These are phyloP conservation scores for Drosophila robusta DNA, from an alignment of 2,888 invertebrate genomes.

Conservation along the genomic window DNA sequence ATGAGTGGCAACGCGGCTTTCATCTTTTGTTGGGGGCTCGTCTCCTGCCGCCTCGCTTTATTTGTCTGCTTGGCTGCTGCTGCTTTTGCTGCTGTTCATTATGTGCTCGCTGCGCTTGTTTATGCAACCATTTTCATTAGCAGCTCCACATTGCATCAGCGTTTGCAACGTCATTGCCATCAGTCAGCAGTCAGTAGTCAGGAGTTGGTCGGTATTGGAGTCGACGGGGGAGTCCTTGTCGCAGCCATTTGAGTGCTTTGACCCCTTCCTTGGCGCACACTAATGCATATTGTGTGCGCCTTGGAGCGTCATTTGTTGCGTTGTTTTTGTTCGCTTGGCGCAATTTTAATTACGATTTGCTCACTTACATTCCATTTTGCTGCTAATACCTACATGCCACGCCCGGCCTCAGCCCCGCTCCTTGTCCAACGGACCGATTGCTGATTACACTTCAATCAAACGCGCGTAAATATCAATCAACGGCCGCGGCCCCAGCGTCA, in stretches of 20 bases:
- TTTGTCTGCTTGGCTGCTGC: conserved; percentile 16
- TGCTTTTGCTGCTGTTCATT: conserved; percentile 46
- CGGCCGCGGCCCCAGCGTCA: conserved; percentile 27
- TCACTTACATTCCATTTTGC: conserved; percentile 75
- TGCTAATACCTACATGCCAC: conserved; percentile 60
- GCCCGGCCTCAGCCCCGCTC: neutral
- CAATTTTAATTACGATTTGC: conserved; percentile 79
- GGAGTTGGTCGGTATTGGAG: conserved; percentile 11
- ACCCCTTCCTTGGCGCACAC: conserved; percentile 46
- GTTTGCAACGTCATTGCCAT: conserved; percentile 68
- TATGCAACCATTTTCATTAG: conserved; percentile 79
- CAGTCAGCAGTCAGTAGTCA: conserved; percentile 43
- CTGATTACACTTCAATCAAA: conserved; percentile 80
- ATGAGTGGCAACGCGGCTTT: conserved; percentile 71
- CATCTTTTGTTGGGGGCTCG: conserved; percentile 69
- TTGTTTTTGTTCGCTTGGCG: conserved; percentile 51
- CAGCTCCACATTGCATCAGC: conserved; percentile 26
- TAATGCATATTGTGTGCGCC: conserved; percentile 78
- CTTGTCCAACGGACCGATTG: conserved; percentile 36
- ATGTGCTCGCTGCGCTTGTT: conserved; percentile 61
- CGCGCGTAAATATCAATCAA: conserved; percentile 80
- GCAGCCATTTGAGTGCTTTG: conserved; percentile 59
- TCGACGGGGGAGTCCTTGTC: conserved; percentile 32
- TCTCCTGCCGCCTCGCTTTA: conserved; percentile 44
- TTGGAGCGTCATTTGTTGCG: conserved; percentile 67